Base-by-base conservation (phyloP, 2,797 vertebrate species). In the Chloroceryle inda region DNA sequence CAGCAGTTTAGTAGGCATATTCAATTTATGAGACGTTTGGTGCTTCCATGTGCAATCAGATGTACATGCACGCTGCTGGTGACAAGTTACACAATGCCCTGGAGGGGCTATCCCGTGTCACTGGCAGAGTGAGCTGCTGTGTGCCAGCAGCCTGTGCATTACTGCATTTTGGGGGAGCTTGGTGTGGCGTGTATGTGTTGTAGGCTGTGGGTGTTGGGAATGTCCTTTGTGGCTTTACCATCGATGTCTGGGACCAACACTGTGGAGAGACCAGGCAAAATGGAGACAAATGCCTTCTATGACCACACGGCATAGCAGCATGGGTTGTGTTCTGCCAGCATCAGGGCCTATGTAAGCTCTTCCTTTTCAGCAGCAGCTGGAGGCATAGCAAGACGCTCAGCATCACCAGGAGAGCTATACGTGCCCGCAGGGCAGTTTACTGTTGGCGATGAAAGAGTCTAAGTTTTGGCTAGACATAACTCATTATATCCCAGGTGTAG, bases 401-500 rank as follows among this genome's bases (percentile, higher is more conserved):
- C 33, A 23, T 55, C 87, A 45, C 59, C 78, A 40, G 40, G 61
- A 85, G 75, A 83, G 64, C 87, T 89, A 13, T 63, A 42, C 64
- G 42, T 94, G 61, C 68, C 85, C 0, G 0, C 52, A 80, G 79
- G 66, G 52, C 66, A 74, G 72, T 66, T 61, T 83, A 68, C 64
- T 82, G 31, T 18, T 85, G 53, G 33, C 66, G 37, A 71, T 91
- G 75, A 94, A 88, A 77, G 72, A 37, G 55, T 83, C 3, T 80
- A 64, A 80, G 56, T 80, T n/a, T 40, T n/a, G 75, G 72, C 44
- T 85, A 83, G 72, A 53, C 56, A 35, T 38, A 85, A 56, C 31
- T 80, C 74, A 66, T 91, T 94, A 42, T 67, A 72, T 87, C 91
- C 75, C 89, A 89, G 91, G 72, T 92, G 93, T 67, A 35, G 44